phyloP scores from a whole-genome alignment of 1,140 invertebrate genomes.

The Himalopsyche phryganea region DNA sequence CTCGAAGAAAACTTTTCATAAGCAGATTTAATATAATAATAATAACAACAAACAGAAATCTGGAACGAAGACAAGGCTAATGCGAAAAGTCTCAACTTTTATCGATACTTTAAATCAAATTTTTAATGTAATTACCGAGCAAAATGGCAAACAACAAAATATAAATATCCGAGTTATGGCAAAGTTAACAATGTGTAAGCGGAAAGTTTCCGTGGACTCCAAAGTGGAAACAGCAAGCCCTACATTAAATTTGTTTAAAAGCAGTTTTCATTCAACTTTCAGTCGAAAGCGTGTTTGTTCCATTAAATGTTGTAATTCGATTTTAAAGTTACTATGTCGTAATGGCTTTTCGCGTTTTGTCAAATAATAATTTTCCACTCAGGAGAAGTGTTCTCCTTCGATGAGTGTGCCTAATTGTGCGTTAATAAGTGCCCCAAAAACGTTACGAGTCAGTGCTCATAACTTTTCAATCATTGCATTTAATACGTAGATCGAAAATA shows the following conservation, averaged over 20 bases:
- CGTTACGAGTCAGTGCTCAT: too few relatives aligned
- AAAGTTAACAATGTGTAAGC: not conserved
- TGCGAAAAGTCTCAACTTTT: not conserved
- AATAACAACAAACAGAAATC: too few relatives aligned
- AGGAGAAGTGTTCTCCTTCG: conserved; percentile 8
- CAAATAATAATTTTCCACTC: conserved; percentile 26
- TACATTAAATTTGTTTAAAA: not conserved
- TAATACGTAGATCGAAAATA: too few relatives aligned
- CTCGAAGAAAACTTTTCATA: too few relatives aligned
- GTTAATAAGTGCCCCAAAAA: not conserved
- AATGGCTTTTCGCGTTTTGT: conserved; percentile 28
- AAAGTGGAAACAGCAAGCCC: not conserved
- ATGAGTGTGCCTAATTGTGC: conserved; percentile 25
- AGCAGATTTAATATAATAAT: too few relatives aligned
- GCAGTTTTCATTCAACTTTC: conserved; percentile 2
- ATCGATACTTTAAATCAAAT: not conserved
- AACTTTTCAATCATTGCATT: too few relatives aligned
- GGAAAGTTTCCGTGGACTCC: not conserved
- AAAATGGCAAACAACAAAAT: not conserved
- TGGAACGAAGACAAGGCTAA: too few relatives aligned
- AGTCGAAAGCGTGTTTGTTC: conserved; percentile 9
- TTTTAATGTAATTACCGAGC: not conserved
- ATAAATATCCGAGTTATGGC: not conserved
- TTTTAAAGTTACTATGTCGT: conserved; percentile 14
- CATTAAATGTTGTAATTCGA: conserved; percentile 26